phyloP scores from a whole-genome alignment of 37 sponge, comb jelly and placozoan genomes.

The Ianthella basta region DNA sequence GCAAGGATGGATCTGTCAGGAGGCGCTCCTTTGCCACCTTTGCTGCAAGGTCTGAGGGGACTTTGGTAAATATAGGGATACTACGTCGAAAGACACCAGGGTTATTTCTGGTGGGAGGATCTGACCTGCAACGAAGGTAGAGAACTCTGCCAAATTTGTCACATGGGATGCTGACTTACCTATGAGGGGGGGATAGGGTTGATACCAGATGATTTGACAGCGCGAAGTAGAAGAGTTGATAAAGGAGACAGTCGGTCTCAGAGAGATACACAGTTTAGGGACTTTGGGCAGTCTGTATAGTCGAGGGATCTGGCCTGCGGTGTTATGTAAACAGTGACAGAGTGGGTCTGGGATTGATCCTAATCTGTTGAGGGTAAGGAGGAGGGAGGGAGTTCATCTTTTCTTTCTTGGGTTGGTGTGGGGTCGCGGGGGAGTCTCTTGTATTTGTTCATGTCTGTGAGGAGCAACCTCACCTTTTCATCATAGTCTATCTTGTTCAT shows the following conservation, averaged over 20 bases:
- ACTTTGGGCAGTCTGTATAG: conserved; percentile 43
- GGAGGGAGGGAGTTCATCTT: conserved; percentile 41
- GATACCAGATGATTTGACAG: no score
- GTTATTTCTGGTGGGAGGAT: not conserved
- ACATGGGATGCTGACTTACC: conserved; percentile 28
- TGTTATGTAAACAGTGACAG: conserved; percentile 19
- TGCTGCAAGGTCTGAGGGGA: conserved; percentile 22
- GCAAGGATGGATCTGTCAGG: not conserved
- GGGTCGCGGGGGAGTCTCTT: conserved; percentile 22
- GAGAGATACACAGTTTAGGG: conserved; percentile 25
- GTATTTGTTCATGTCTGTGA: not conserved
- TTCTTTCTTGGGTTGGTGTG: conserved; percentile 29
- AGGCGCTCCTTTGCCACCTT: conserved; percentile 19
- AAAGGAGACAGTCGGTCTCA: conserved; percentile 13
- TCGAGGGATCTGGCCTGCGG: conserved; percentile 36
- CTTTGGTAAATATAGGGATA: conserved; percentile 25
- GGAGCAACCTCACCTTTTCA: conserved; percentile 16
- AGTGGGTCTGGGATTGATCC: conserved; percentile 19
- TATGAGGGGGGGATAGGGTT: conserved; percentile 42
- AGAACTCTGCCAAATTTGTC: conserved; percentile 11
- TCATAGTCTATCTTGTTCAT: conserved; percentile 5
- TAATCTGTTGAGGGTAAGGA: not conserved
- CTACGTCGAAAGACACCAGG: conserved; percentile 22
- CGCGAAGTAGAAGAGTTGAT: conserved; percentile 32
- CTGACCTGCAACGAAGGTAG: conserved; percentile 16